phyloP scores from a whole-genome alignment of 2,888 invertebrate genomes.

The Atrina japonica region DNA sequence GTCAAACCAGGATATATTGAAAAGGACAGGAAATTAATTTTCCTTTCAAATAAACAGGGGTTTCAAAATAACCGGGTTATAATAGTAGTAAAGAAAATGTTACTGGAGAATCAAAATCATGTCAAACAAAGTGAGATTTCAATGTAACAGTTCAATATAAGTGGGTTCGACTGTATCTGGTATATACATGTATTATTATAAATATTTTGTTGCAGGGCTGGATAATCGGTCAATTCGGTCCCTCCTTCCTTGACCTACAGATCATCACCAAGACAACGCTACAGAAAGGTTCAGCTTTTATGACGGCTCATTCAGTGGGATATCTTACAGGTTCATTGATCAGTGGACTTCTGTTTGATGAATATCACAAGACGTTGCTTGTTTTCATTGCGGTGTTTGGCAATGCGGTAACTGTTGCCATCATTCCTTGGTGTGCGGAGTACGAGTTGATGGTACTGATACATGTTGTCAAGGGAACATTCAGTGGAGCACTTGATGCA shows the following conservation, averaged over 20 bases:
- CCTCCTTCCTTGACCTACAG: slow-evolving; percentile 48
- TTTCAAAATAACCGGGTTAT: too few species aligned
- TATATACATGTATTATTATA: not conserved
- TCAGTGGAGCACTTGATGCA: slow-evolving; percentile 43
- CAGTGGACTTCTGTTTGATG: slow-evolving; percentile 57
- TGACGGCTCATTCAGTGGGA: slow-evolving; percentile 48
- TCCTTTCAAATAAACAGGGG: too few species aligned
- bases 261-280: slow-evolving; percentile 40
- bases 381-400: slow-evolving; percentile 76
- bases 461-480: slow-evolving; percentile 37
- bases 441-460: slow-evolving; percentile 71
- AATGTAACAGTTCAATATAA: too few species aligned
- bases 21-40: too few species aligned
- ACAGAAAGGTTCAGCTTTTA: slow-evolving; percentile 46
- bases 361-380: slow-evolving; percentile 73
- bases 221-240: slow-evolving; percentile 49
- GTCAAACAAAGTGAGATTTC: too few species aligned
- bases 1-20: too few species aligned
- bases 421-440: slow-evolving; percentile 78
- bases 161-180: not conserved
- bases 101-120: too few species aligned
- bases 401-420: slow-evolving; percentile 75
- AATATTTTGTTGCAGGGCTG: slow-evolving; percentile 36
- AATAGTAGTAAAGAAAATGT: too few species aligned
- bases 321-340: slow-evolving; percentile 49